Percentiles rank a stretch among this genome's conserved stretches.
Conservation (phyloP, 2,113 vertebrate species). For the human region DNA sequence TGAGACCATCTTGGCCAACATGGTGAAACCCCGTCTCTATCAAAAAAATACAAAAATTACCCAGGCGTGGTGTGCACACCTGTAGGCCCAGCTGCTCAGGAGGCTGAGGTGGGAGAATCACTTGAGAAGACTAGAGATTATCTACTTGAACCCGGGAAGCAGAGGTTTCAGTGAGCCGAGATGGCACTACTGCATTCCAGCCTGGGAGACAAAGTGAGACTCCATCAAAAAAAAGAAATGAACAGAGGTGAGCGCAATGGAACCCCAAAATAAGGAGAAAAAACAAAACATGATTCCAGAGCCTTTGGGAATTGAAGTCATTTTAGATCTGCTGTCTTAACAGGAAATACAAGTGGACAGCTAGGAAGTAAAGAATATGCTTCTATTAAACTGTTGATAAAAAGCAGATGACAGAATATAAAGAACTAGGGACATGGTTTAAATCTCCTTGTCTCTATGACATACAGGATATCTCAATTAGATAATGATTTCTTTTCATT, state of each 20-base stretch:
- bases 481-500: slow-evolving; percentile 20
- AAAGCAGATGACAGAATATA: neutral
- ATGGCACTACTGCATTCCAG: too few relatives aligned
- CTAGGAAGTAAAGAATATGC: neutral
- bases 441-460: neutral
- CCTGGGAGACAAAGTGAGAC: too few relatives aligned
- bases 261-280: neutral
- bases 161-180: too few relatives aligned
- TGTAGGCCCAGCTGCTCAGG: too few relatives aligned
- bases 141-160: too few relatives aligned
- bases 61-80: too few relatives aligned
- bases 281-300: neutral
- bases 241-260: neutral
- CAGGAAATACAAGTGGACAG: neutral
- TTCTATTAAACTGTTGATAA: slow-evolving; percentile 1
- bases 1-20: too few relatives aligned
- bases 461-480: neutral
- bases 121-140: too few relatives aligned
- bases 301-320: neutral
- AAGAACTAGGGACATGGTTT: neutral
- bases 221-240: neutral
- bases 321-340: slow-evolving; percentile 4
- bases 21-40: too few relatives aligned
- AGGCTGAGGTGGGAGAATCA: too few relatives aligned
- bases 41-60: too few relatives aligned